Evolutionary conservation across 2,797 vertebrate species (phyloP), one percentile per base, ranked within the genome.

Genomic region (Rachycentron canadum): DNA sequence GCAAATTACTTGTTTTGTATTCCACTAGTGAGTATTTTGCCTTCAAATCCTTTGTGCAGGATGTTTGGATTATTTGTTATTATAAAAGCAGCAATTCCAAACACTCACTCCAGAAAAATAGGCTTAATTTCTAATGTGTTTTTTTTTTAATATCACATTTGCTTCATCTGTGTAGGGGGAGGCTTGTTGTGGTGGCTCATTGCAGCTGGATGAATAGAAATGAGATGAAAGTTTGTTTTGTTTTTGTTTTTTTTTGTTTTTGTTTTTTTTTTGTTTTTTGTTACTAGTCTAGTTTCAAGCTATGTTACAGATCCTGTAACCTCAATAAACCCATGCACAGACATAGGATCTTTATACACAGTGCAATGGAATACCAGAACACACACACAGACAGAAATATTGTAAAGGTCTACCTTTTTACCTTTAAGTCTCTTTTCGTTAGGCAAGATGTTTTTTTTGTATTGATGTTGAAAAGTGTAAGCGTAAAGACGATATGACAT

Each of bases 1-100:
- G 78, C 71, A 47, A 17, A 81, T 78, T 69, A 65, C 82, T 86
- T 79, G 59, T 72, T 76, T 79, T 57, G 38, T 70, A 59, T 88
- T 79, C 58, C 30, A 26, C 28, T 49, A n/a, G 34, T 71, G 62
- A 70, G n/a, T 23, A 3, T 50, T 69, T 76, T 47, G 19, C 34
- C 47, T 75, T 21, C 11, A 26, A 30, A 43, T 58, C 12, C 36
- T 73, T 41, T 61, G 55, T 49, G 38, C 13, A 47, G 52, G 61
- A 63, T 77, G 69, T 82, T 60, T 69, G 49, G 28, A 30, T 50
- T 52, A 60, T 69, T 64, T 71, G 9, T 71, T 50, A 34, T 55
- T 28, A 26, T 5, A 53, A 66, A 73, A 45, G 28, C 13, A 40
- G n/a, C 5, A 8, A 26, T 28, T 74, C 40, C 10, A 43, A 56